Base-by-base conservation (phyloP, 2,888 invertebrate genomes). In the Lasioglossum zephyrum region DNA sequence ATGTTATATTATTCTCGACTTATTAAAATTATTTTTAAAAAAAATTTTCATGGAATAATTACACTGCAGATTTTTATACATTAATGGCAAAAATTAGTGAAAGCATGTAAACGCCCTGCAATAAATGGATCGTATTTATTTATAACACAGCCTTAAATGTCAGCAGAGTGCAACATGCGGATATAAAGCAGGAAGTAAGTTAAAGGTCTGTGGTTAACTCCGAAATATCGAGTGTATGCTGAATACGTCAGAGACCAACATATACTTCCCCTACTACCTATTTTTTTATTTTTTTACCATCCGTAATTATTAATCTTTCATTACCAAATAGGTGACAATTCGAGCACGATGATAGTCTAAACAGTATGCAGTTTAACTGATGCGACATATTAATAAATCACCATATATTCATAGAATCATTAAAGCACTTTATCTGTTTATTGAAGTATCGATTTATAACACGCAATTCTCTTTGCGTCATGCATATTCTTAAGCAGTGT, bases 371-470 rank as follows among this genome's bases (percentile, higher is more conserved):
- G 6, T 69, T 66, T 18, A 69, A 39, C 9, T 39, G 3, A 39
- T 39, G 66, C 36, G 31, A 36, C 36, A 8, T 69, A 36, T 69
- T 69, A 69, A 36, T 69, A 69, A 39, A 18, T 22, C 22, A 22
- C 36, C 66, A 36, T 31, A 2, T 69, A 69, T 69, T 4, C 18
- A 4, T 69, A 39, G 36, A 69, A 69, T 39, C 3, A 69, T 69
- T 39, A 16, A 36, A 8, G 22, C 66, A 69, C 66, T 16, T 63
- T 63, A 63, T 63, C 63, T 69, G 66, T 39, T 69, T 69, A 69
- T 36, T 39, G 66, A 69, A 36, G 66, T 69, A 69, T 69, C 36
- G 66, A 69, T 69, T 69, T 69, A 69, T 69, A 69, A 69, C 9
- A 22, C 22, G 66, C 36, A 39, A 69, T 69, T 36, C 66, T 36